Evolutionary conservation across 2,113 vertebrate species (phyloP), one percentile per base, ranked within the genome.

Genomic region (Tragelaphus strepsiceros): DNA sequence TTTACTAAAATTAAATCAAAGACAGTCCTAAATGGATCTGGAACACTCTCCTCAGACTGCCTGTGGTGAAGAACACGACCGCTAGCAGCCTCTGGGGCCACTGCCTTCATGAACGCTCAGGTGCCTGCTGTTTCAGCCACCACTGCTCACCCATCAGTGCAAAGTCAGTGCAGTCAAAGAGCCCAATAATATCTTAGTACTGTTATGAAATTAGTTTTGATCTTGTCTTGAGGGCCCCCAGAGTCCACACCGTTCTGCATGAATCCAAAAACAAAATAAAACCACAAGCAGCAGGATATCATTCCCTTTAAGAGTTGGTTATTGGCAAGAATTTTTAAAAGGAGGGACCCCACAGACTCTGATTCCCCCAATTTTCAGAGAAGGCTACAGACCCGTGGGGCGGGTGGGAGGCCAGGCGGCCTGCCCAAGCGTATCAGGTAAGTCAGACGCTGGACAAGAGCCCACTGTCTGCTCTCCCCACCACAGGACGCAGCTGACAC

Each of bases 1-100:
- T 30, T 39, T 61, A n/a, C 54, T 49, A 12, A 56, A 54, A 54
- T 83, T 39, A 67, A 12, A 6, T 62, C 30, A 62, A 71, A 82
- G 59, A 32, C 14, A 11, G 77, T 84, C 62, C 62, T 30, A 64
- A 85, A 24, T 17, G 51, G 43, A 88, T 30, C 24, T 24, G 17
- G 67, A 86, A 49, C 49, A 39, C 9, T 26, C 54, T 26, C 4
- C 46, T 46, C n/a, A 39, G 56, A 43, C 1, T 17, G 46, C 35
- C 81, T 19, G 22, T 21, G 16, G 58, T 51, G 39, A 54, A 51
- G 43, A 43, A 21, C 16, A 46, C 0, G 1, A 35, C 24, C 17
- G 6, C n/a, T 7, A 24, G 86, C 1, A 14, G 12, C 1, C 1
- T 54, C 46, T 3, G 39, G 77, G 49, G n/a, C 77, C 3, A 4